phyloP scores from a whole-genome alignment of 1,140 invertebrate genomes.

The Anthonomus grandis region DNA sequence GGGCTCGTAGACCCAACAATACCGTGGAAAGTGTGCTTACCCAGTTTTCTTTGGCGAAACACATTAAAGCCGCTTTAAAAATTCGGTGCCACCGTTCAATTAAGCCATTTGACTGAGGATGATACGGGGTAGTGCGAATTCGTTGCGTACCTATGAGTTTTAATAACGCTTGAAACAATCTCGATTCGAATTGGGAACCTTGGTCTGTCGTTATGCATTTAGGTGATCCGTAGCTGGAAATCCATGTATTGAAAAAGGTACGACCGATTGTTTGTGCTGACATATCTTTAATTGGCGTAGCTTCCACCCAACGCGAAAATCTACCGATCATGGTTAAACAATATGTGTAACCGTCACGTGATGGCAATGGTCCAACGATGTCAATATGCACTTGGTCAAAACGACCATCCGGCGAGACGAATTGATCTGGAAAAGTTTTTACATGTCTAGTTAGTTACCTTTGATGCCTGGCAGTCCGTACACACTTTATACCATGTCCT shows the following conservation, averaged over 20 bases:
- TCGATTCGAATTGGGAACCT: conserved; percentile 42
- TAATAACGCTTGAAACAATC: conserved; percentile 5
- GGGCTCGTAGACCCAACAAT: conserved; percentile 43
- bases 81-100: conserved; percentile 46
- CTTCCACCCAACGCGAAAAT: conserved; percentile 30
- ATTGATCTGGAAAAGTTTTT: too few species aligned
- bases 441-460: too few species aligned
- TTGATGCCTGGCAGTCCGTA: too few species aligned
- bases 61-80: conserved; percentile 46
- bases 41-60: conserved; percentile 38
- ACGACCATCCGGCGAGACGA: conserved; percentile 16
- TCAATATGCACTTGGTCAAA: conserved; percentile 44
- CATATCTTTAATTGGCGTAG: conserved; percentile 19
- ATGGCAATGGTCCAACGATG: conserved; percentile 45
- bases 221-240: conserved; percentile 41
- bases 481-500: too few species aligned
- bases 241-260: conserved; percentile 33
- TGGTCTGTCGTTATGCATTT: conserved; percentile 40
- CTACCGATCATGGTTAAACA: conserved; percentile 11
- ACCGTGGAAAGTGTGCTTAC: conserved; percentile 44
- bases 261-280: conserved; percentile 21
- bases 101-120: conserved; percentile 41
- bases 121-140: conserved; percentile 44
- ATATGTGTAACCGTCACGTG: conserved; percentile 39
- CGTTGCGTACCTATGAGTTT: conserved; percentile 33